Base-by-base conservation (phyloP, 1,140 invertebrate species). In the Brachionus koreanus region DNA sequence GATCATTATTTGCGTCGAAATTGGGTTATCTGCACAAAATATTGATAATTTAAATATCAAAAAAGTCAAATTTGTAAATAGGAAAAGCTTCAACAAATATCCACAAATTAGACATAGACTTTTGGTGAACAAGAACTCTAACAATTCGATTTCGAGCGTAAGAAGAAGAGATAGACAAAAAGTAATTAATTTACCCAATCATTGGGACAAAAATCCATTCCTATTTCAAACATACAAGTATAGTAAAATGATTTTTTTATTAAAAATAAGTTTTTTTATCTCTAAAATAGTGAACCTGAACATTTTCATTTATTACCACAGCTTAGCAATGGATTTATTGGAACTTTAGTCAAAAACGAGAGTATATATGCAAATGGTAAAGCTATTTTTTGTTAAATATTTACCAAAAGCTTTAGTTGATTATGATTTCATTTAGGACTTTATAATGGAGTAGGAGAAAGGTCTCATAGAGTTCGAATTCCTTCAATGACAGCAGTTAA, bases 211-310 rank as follows among this genome's bases (percentile, higher is more conserved):
- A 57, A 63, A 29, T n/a, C 76, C 76, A 19, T 79, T 39, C 10
- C 12, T 79, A 10, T 39, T 79, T 37, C 76, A 79, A 29, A 79
- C 76, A 19, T 79, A 79, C 29, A 79, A 79, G 76, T 79, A 79
- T 33, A 13, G 5, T 43, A 39, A 25, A 63, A 33, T 29, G 12
- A 63, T 29, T 6, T 23, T 3, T 7, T 25, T 25, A 63, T 23
- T 2, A 33, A 6, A 63, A 63, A 5, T 5, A 35, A 67, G n/a
- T n/a, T 33, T 67, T 67, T 12, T 29, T 29, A n/a, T 35, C 37
- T 25, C 12, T 5, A 6, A 29, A 29, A 29, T 9, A 79, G 76
- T 79, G 76, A 79, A 12, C 76, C 76, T 12, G 76, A 79, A 5
- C 49, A 37, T n/a, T 39, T n/a, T 61, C 13, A 79, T 43, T 57